Evolutionary conservation across 2,888 invertebrate species (phyloP).

Genomic region (Poecilobothrus nobilitatus): DNA sequence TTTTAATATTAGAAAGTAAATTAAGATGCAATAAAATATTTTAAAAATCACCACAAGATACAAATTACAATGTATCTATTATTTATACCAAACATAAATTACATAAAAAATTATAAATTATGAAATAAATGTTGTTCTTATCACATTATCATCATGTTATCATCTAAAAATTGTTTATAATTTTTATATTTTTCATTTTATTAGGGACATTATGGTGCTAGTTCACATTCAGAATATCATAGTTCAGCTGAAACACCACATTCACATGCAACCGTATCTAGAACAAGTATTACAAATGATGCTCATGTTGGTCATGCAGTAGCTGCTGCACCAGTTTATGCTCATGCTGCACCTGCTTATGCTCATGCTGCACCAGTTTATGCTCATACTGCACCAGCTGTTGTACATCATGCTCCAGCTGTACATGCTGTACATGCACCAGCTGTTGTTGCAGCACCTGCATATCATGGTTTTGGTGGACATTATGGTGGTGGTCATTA

Average conservation of each 20-base stretch:
- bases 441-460: constrained; percentile 13
- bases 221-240: constrained; percentile 42
- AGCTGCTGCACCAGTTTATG: constrained; percentile 29
- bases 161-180: too few species aligned
- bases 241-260: constrained; percentile 43
- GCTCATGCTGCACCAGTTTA: constrained; percentile 18
- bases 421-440: constrained; percentile 24
- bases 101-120: too few species aligned
- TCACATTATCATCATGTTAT: too few species aligned
- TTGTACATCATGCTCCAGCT: constrained; percentile 32
- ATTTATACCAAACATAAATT: too few species aligned
- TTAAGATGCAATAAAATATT: neutral
- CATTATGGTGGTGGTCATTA: constrained; percentile 19
- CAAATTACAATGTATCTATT: too few species aligned
- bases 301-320: constrained; percentile 33
- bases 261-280: constrained; percentile 42
- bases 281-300: constrained; percentile 42
- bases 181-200: neutral
- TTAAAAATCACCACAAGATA: too few species aligned
- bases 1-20: neutral
- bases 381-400: constrained; percentile 9
- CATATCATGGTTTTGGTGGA: neutral
- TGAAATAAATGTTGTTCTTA: too few species aligned
- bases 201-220: constrained; percentile 42
- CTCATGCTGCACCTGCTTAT: constrained; percentile 26